phyloP scores from a whole-genome alignment of 2,888 invertebrate species.

The Scaeva pyrastri region DNA sequence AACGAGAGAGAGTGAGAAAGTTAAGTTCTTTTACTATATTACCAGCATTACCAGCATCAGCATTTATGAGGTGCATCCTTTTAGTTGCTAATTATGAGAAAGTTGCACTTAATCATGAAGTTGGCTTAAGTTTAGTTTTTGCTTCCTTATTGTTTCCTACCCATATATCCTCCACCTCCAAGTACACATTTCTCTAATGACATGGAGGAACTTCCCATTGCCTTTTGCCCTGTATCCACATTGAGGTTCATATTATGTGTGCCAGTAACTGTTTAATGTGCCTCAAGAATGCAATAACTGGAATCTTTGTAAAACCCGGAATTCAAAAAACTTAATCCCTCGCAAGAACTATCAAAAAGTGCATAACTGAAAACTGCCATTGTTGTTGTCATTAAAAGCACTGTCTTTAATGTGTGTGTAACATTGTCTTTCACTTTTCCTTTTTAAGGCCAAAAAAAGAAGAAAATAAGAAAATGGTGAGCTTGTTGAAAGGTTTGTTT shows the following conservation, averaged over 20 bases:
- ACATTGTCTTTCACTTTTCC: no score
- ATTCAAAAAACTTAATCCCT: no score
- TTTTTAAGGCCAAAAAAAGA: no score
- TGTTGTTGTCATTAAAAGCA: no score
- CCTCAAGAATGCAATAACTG: no score
- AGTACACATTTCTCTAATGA: neutral
- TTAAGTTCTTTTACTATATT: neutral
- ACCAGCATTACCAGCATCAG: neutral
- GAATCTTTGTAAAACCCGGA: no score
- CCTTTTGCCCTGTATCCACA: neutral
- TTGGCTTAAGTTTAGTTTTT: neutral
- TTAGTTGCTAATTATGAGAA: neutral
- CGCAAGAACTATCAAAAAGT: no score
- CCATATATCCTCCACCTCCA: neutral
- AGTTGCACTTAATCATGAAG: constrained; percentile 7
- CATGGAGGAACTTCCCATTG: neutral
- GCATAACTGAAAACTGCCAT: neutral
- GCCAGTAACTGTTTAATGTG: no score
- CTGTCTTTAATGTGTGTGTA: no score
- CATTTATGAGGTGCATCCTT: constrained; percentile 3
- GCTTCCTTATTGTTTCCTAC: neutral
- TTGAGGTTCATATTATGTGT: neutral
- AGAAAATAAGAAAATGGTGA: no score
- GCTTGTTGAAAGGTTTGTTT: no score
- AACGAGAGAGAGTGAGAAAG: no score